Base-by-base conservation (phyloP, 2,888 invertebrate species). In the Mimachlamys varia region DNA sequence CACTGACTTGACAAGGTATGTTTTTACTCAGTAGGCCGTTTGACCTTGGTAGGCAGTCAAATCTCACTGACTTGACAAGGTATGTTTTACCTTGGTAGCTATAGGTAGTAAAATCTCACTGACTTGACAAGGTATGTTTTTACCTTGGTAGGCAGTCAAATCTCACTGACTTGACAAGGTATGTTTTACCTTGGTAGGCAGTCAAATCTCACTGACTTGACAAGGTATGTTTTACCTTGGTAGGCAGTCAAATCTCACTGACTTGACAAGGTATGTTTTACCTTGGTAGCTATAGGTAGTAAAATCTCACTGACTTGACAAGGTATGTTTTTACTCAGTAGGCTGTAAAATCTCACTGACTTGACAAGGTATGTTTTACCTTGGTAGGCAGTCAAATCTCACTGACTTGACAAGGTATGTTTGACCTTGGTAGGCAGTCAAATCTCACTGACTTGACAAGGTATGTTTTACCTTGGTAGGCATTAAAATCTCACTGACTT, bases 1-100 rank as follows among this genome's bases (percentile, higher is more conserved):
- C n/a, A n/a, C n/a, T n/a, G n/a, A n/a, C n/a, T 33, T 76, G 76
- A 76, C 13, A 5, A 76, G 76, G 76, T 76, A 76, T 76, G 76
- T 33, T 76, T 12, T 76, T n/a, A n/a, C n/a, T n/a, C n/a, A n/a
- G n/a, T n/a, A n/a, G n/a, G n/a, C n/a, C n/a, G 62, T 62, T 27
- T 19, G 2, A 7, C 27, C 76, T 7, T 0, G 0, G 27, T 76
- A 27, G n/a, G 58, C 22, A 22, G 19, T 53, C 5, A 53, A 22
- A 62, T 62, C 62, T 22, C 44, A 44, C 44, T 5, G 44, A 3
- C 44, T n/a, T n/a, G n/a, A n/a, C n/a, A n/a, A n/a, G n/a, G n/a
- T n/a, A n/a, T n/a, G 62, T 62, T 27, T 19, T n/a, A 7, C 27
- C 76, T 7, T 0, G 0, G 27, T 76, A 27, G n/a, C n/a, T n/a